Evolutionary conservation across 2,888 invertebrate species (phyloP), one percentile per base, ranked within the genome.

Genomic region (Bellardia bayeri): DNA sequence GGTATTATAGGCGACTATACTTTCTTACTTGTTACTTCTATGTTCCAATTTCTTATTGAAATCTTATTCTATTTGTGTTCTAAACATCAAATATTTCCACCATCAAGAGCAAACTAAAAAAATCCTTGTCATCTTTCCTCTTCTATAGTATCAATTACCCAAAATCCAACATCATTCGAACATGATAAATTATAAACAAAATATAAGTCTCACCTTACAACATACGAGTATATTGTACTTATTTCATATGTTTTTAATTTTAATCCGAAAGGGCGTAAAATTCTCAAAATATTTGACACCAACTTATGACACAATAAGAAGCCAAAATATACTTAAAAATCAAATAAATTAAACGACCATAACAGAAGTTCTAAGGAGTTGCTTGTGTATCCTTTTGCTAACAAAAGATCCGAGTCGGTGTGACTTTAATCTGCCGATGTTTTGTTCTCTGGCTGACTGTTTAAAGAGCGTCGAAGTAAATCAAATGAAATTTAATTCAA

Each of bases 251-350:
- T 87, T 87, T 87, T 82, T 72, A 33, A 83, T 88, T 88, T 84
- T 79, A 42, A 16, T 76, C 75, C 79, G 71, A 72, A 85, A 58
- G 87, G 90, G 89, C 90, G 89, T 90, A 85, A 89, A 91, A 89
- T 90, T 89, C 85, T 85, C 78, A 89, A 91, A 91, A 89, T 90
- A 90, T 91, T 89, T 91, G 91, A 91, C 90, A 91, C 91, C 90
- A 84, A 66, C 58, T 78, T 74, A 33, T 71, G 69, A 75, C 84
- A 82, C 56, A 82, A 74, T 69, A 85, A 69, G 61, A 66, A 71
- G 63, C 61, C 80, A 81, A 81, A 80, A 69, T 63, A 61, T 13
- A 33, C 9, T 9, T 1, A 80, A 81, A 71, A 72, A 54, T 82
- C 49, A 75, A 63, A 80, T 74, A 49, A 75, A 69, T 42, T 83